Percentiles rank a stretch among this genome's conserved stretches.
Evolutionary conservation across 2,888 invertebrate genomes (phyloP).

Genomic region (Daptonema setosum): DNA sequence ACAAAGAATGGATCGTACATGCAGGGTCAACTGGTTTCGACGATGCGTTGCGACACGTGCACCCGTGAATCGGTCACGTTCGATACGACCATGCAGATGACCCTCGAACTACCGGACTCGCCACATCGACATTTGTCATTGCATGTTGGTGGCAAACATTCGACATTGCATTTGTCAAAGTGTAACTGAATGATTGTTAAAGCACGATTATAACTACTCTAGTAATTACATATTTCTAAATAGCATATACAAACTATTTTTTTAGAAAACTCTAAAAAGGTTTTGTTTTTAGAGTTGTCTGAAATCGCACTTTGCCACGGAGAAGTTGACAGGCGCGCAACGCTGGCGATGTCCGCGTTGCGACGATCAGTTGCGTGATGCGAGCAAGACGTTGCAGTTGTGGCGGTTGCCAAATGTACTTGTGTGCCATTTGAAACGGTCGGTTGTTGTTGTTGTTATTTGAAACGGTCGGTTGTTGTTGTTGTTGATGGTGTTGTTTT

Average conservation of each 20-base stretch:
- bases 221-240: too few species aligned
- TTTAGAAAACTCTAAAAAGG: too few species aligned
- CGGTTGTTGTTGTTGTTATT: too few species aligned
- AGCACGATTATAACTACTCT: too few species aligned
- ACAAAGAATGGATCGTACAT: neutral
- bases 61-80: neutral
- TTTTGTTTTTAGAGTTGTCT: neutral
- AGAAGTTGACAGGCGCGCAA: neutral
- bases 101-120: neutral
- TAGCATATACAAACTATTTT: too few species aligned
- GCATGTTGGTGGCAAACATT: too few species aligned
- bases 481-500: neutral
- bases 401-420: neutral
- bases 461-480: neutral
- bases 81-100: neutral
- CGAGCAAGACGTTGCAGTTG: neutral
- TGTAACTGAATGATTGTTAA: too few species aligned
- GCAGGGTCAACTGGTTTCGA: neutral
- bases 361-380: too few species aligned
- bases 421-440: neutral
- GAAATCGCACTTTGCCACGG: neutral
- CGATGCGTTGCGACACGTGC: neutral
- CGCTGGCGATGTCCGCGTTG: neutral
- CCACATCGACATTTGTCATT: too few species aligned
- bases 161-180: too few species aligned